Percentiles rank a stretch among this genome's conserved stretches.
These are phyloP conservation scores for Pachyseris speciosa DNA, from an alignment of 64 coral and sea anemone genomes.

Conservation along the genomic window DNA sequence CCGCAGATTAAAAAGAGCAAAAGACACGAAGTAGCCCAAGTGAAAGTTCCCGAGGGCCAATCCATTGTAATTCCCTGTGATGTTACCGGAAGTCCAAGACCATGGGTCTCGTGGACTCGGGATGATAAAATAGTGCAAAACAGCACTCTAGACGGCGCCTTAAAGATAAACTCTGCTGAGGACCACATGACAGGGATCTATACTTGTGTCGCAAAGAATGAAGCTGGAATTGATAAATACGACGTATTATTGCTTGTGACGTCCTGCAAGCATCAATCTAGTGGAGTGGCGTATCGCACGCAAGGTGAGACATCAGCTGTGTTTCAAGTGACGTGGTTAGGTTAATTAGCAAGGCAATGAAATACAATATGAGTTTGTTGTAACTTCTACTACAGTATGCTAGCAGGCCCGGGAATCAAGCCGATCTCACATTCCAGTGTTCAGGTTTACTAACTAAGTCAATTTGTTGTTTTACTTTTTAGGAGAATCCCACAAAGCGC, in stretches of 20 bases:
- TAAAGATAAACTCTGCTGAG: neutral
- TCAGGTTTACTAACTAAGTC: no score
- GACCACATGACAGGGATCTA: conserved; percentile 31
- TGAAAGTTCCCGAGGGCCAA: conserved; percentile 1
- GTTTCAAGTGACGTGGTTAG: no score
- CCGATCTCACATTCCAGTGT: no score
- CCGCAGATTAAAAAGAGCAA: conserved; percentile 20
- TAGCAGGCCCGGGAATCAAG: no score
- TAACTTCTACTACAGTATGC: no score
- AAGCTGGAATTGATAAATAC: conserved; percentile 21
- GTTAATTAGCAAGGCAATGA: no score
- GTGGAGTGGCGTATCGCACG: neutral
- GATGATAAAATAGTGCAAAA: conserved; percentile 21
- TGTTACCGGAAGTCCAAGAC: conserved; percentile 7
- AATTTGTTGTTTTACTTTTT: neutral
- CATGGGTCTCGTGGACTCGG: neutral
- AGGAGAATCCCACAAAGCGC: neutral
- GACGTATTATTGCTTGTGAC: conserved; percentile 6
- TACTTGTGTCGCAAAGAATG: neutral
- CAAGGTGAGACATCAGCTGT: neutral
- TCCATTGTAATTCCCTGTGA: conserved; percentile 14
- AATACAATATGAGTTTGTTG: no score
- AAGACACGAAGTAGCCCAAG: neutral
- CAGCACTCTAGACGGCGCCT: neutral
- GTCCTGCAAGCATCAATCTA: neutral